Evolutionary conservation across 2,113 vertebrate genomes (phyloP).

Genomic region (Aptenodytes forsteri): DNA sequence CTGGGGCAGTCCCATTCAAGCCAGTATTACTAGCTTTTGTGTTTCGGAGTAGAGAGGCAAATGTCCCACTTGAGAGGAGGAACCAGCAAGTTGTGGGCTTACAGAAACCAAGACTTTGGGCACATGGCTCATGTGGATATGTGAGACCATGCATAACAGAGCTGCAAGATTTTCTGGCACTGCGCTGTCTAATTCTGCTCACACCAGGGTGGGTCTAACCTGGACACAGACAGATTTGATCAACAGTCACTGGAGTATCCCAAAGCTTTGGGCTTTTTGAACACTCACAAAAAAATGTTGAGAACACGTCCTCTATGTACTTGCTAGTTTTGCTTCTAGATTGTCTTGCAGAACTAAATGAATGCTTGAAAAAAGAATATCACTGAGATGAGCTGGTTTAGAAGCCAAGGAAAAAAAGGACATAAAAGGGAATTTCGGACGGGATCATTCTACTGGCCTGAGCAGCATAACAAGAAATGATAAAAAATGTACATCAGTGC

Average conservation of each 20-base stretch:
- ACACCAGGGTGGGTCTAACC: background rate
- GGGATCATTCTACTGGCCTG: background rate
- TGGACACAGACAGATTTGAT: background rate
- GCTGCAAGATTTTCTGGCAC: background rate
- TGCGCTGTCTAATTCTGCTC: accelerated
- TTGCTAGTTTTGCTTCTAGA: background rate
- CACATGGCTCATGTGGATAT: background rate
- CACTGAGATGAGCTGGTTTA: background rate
- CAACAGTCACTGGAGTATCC: accelerated
- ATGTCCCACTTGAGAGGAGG: background rate
- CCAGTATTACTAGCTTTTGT: background rate
- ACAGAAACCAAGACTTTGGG: accelerated
- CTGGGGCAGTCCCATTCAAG: background rate
- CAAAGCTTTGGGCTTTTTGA: background rate
- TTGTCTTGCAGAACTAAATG: background rate
- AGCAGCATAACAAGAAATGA: background rate
- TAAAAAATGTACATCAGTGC: background rate
- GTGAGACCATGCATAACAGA: background rate
- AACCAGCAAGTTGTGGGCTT: background rate
- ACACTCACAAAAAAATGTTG: background rate
- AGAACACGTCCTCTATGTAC: background rate
- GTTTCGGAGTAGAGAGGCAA: background rate
- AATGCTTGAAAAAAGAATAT: background rate
- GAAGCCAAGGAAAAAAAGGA: background rate
- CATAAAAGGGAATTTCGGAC: background rate